phyloP scores from a whole-genome alignment of 2,888 invertebrate genomes.

The Leptinotarsa tumamoca region DNA sequence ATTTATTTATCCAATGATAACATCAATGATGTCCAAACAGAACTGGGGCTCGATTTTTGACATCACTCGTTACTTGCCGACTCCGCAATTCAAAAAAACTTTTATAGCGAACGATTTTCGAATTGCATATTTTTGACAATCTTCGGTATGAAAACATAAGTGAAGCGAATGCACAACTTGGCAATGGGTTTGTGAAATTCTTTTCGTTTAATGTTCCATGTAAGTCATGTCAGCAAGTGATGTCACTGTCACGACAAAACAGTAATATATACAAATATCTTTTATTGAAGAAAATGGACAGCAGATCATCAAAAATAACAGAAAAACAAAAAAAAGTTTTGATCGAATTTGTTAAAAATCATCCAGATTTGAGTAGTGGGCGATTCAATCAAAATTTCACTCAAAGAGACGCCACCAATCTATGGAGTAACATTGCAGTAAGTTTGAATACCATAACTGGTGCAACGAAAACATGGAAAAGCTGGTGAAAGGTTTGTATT shows the following conservation, averaged over 20 bases:
- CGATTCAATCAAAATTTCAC: not conserved
- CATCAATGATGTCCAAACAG: no score
- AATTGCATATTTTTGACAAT: not conserved
- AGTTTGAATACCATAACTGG: not conserved
- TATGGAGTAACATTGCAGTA: not conserved
- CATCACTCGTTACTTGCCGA: not conserved
- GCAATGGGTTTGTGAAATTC: not conserved
- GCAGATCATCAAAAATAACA: not conserved
- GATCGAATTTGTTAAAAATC: not conserved
- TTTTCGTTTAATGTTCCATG: not conserved
- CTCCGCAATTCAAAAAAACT: not conserved
- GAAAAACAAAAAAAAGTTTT: conserved; percentile 5
- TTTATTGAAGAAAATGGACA: not conserved
- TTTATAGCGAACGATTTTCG: not conserved
- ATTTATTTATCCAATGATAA: no score
- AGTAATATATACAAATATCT: no score
- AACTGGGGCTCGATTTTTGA: not conserved
- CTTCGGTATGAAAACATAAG: not conserved
- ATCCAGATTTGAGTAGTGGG: not conserved
- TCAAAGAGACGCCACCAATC: not conserved
- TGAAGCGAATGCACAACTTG: not conserved
- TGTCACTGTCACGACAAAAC: no score
- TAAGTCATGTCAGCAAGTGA: no score
- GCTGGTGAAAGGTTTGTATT: not conserved
- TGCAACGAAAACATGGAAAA: not conserved